Base-by-base conservation (phyloP, 2,797 vertebrate species). In the Diceros bicornis region DNA sequence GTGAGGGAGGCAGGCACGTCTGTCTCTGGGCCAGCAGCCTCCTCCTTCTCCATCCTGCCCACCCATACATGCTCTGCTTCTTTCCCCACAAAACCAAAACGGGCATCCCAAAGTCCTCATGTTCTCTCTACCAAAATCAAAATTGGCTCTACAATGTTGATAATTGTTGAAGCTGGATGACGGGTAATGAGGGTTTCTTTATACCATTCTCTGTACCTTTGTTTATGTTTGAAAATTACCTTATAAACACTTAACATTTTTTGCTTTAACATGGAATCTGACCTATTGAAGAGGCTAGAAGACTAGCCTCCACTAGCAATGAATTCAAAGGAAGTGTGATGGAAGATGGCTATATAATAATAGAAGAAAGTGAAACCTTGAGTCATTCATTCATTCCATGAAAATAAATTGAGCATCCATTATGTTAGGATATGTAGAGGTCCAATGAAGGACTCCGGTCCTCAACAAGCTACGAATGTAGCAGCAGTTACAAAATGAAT, bases 101-200 rank as follows among this genome's bases (percentile, higher is more conserved):
- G 20, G 34, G 17, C 8, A 61, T 20, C 44, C 44, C 23, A 13
- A 77, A 86, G 34, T 59, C 79, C 23, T 86, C 52, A 52, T 18
- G 17, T 93, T 94, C 78, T 79, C 52, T 93, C 77, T 72, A 23
- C 86, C 52, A 74, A 79, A 95, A 84, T 71, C 37, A 93, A 91
- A 74, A 41, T 7, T 23, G 62, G 69, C 29, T 85, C 82, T 90
- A 77, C 79, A 84, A 81, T 75, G 66, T 5, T 81, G 66, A 16
- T 84, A 69, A 89, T 2, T 55, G 61, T n/a, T 78, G 27, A 75
- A 71, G 21, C 34, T 82, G 37, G 25, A 91, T 78, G 57, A 66
- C 4, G 2, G 59, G 14, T 57, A 81, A 82, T 64, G 8, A 32
- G 25, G 21, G n/a, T 66, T 91, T 78, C 50, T 95, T 77, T 37